Evolutionary conservation across 2,113 vertebrate genomes (phyloP).

Genomic region (Edolisoma coerulescens): DNA sequence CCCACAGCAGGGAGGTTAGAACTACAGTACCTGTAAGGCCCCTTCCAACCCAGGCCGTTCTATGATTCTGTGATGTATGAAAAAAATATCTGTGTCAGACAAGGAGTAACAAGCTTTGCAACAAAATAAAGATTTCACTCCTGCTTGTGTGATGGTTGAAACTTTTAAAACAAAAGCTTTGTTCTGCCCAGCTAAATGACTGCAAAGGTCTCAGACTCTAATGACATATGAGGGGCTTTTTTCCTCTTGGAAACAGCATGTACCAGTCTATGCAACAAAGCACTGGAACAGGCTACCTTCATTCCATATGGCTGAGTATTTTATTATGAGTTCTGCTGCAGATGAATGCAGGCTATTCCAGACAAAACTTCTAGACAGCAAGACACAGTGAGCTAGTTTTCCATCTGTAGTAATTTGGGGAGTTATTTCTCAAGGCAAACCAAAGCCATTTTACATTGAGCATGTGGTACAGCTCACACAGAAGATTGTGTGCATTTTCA

Average conservation of each 20-base stretch:
- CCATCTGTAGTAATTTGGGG: background rate
- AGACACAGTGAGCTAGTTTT: background rate
- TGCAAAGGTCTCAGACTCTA: background rate
- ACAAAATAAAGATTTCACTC: background rate
- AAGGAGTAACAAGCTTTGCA: background rate
- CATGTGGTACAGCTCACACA: background rate
- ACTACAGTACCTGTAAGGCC: background rate
- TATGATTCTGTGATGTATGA: background rate
- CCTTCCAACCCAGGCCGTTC: background rate
- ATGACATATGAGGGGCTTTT: background rate
- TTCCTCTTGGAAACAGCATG: background rate
- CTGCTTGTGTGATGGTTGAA: background rate
- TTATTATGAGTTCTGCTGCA: background rate
- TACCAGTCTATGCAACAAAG: background rate
- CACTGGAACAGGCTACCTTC: background rate
- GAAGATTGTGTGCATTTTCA: background rate
- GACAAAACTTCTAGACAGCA: background rate
- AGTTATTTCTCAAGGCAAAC: background rate
- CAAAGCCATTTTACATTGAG: background rate
- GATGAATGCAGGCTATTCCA: background rate
- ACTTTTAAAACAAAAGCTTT: background rate
- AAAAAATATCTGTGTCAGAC: background rate
- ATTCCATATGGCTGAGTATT: background rate
- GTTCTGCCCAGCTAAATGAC: background rate
- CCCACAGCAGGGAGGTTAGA: background rate